Base-by-base conservation (phyloP, 2,797 vertebrate genomes). In the Pampus argenteus region DNA sequence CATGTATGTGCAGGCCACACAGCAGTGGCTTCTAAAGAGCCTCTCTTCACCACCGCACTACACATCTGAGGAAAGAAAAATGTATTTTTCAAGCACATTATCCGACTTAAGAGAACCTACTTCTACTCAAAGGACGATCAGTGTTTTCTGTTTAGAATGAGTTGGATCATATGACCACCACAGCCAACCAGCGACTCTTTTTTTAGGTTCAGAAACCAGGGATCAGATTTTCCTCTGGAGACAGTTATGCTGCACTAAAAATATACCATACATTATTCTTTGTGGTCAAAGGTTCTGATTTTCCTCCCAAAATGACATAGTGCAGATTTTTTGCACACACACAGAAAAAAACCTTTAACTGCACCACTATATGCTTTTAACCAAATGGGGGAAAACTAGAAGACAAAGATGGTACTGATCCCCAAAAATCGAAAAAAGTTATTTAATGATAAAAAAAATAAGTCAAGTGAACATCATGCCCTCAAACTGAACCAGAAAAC, bases 291-390 rank as follows among this genome's bases (percentile, higher is more conserved):
- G 66, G 52, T 66, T 82, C 23, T 8, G 55, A 68, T 82, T 80
- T 81, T 61, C 70, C 71, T 59, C 67, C 56, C 66, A 55, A 83
- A 88, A 89, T 79, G 42, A 86, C 85, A 83, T 64, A 82, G 78
- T 83, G 85, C 76, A 82, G 79, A 63, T 67, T 81, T 72, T 76
- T 74, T 34, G 62, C 63, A 61, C 66, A 66, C 36, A 55, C 48
- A 26, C 17, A 61, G 14, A 62, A 56, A 67, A 71, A 14, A 42
- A 74, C 48, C 76, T 86, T 76, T 74, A 66, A 86, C 86, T 67
- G 84, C 86, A 86, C 81, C 78, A 84, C 76, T 86, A 82, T 82
- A 79, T 82, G 74, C 82, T 82, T 81, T 71, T 69, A 71, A 82
- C 81, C 76, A 74, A 49, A 14, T 36, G 38, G 26, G 48, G 26